Conservation (phyloP, 2,888 invertebrate genomes). For the Mantis religiosa region DNA sequence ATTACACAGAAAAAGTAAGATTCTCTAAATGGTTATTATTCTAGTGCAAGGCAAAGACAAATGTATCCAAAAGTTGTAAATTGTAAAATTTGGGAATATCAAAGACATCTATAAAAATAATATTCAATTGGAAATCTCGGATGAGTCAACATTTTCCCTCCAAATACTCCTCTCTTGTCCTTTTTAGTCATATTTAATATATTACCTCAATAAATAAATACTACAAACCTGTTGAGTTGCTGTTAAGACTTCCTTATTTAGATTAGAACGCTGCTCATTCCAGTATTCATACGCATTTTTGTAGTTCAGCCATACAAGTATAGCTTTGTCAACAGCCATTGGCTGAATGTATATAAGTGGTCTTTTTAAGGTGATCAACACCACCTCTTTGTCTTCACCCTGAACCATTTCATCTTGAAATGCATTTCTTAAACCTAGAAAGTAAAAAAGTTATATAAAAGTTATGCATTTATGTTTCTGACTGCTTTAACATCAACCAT, state of each 20-base stretch:
- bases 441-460: conserved; percentile 21
- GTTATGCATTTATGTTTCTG: not conserved
- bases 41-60: no score
- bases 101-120: no score
- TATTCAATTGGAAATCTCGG: no score
- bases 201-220: not conserved
- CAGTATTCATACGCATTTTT: conserved; percentile 99
- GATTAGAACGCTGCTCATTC: conserved; percentile 90
- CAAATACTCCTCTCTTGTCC: no score
- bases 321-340: conserved; percentile 95
- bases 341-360: conserved; percentile 96
- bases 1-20: no score
- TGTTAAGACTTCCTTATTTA: conserved; percentile 82
- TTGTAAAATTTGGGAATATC: no score
- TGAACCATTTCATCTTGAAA: conserved; percentile 89
- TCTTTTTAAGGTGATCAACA: conserved; percentile 84
- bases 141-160: no score
- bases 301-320: conserved; percentile 97
- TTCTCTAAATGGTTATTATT: no score
- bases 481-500: not conserved
- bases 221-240: conserved; percentile 65
- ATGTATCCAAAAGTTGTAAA: no score
- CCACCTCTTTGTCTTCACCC: conserved; percentile 74
- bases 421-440: conserved; percentile 62
- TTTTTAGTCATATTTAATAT: not conserved